Percentiles rank a stretch among this genome's conserved stretches.
These are phyloP conservation scores for Tuta absoluta DNA, from an alignment of 2,888 invertebrate species.

Conservation along the genomic window DNA sequence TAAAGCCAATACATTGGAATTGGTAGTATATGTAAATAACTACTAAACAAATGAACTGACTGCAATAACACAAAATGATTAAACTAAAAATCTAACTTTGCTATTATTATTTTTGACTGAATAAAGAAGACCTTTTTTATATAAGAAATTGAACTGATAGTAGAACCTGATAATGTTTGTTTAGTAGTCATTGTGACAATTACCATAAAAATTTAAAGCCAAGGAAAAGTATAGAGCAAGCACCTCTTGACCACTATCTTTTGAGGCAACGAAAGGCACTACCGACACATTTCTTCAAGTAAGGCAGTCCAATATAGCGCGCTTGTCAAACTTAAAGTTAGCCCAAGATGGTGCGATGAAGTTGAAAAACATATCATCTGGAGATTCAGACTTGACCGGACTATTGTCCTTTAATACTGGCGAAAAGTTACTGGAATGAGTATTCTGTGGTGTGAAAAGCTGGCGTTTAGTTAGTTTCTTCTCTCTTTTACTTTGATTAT, in stretches of 20 bases:
- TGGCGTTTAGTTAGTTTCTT: conserved; percentile 79
- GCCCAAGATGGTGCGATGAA: conserved; percentile 84
- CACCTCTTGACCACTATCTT: neutral
- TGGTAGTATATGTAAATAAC: conserved; percentile 16
- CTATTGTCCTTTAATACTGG: conserved; percentile 56
- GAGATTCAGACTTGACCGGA: conserved; percentile 41
- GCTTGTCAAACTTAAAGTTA: conserved; percentile 84
- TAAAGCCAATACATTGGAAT: conserved; percentile 16
- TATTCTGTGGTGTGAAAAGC: conserved; percentile 77
- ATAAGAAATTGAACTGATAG: too few relatives aligned
- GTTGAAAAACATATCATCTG: conserved; percentile 53
- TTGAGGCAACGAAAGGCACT: conserved; percentile 21
- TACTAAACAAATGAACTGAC: too few relatives aligned
- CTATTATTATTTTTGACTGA: too few relatives aligned
- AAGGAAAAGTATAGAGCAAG: too few relatives aligned
- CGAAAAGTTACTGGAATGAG: conserved; percentile 51
- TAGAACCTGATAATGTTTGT: too few relatives aligned
- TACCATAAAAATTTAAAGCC: too few relatives aligned
- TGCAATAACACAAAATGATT: too few relatives aligned
- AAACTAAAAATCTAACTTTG: too few relatives aligned
- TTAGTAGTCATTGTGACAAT: too few relatives aligned
- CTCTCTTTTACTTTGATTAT: conserved; percentile 56
- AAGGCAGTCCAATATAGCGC: conserved; percentile 77
- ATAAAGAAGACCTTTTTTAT: too few relatives aligned
- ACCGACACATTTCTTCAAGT: conserved; percentile 56